phyloP scores from a whole-genome alignment of 2,113 vertebrate genomes.

The Hiodon tergisus region DNA sequence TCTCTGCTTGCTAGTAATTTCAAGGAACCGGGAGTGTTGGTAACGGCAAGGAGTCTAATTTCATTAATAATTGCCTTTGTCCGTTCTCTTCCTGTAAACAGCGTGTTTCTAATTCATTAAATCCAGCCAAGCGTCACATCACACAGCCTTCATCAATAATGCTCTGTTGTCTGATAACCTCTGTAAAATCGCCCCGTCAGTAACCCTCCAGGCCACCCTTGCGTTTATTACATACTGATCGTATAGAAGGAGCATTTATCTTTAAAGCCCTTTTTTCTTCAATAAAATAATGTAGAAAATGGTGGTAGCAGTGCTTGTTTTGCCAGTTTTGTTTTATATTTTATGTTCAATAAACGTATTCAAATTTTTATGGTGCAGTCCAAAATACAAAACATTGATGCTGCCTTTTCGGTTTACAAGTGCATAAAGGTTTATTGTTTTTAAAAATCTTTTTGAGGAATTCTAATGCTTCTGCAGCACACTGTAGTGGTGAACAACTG shows the following conservation, averaged over 20 bases:
- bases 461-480: too few relatives aligned
- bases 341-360: background rate
- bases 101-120: conserved; percentile 23
- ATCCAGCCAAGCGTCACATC: conserved; percentile 17
- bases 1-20: conserved; percentile 12
- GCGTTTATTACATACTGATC: background rate
- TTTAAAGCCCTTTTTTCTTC: background rate
- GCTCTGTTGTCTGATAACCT: conserved; percentile 1
- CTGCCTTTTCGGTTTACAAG: background rate
- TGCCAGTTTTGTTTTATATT: background rate
- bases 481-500: too few relatives aligned
- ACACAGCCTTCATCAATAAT: conserved; percentile 20
- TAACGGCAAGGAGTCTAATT: conserved; percentile 21
- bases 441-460: too few relatives aligned
- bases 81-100: conserved; percentile 24
- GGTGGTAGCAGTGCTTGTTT: too few relatives aligned
- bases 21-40: conserved; percentile 9
- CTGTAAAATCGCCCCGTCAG: background rate
- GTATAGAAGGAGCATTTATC: too few relatives aligned
- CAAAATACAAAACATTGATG: background rate
- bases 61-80: conserved; percentile 29
- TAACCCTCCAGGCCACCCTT: background rate
- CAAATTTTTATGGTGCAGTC: background rate
- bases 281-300: background rate
- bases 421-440: too few relatives aligned